phyloP scores from a whole-genome alignment of 2,888 invertebrate species.

The Laspeyria flexula region DNA sequence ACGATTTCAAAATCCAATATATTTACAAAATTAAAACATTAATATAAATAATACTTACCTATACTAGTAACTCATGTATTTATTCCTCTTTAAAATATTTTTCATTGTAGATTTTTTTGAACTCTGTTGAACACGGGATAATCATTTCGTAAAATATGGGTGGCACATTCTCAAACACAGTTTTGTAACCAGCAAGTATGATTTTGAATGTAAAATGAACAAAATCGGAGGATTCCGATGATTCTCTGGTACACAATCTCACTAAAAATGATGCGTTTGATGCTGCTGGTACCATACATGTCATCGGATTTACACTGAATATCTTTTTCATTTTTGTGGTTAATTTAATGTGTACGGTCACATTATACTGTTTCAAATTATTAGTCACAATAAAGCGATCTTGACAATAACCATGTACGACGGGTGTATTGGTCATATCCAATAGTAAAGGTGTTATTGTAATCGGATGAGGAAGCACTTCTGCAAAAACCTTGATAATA shows the following conservation, averaged over 20 bases:
- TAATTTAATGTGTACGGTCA: slow-evolving; percentile 61
- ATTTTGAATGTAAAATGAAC: slow-evolving; percentile 73
- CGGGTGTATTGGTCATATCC: slow-evolving; percentile 64
- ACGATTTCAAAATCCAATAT: no score
- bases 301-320: slow-evolving; percentile 62
- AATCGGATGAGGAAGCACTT: slow-evolving; percentile 69
- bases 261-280: slow-evolving; percentile 54
- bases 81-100: slow-evolving; percentile 48
- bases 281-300: slow-evolving; percentile 49
- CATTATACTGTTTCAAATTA: slow-evolving; percentile 57
- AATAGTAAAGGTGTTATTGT: slow-evolving; percentile 62
- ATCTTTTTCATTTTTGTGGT: slow-evolving; percentile 68
- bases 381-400: slow-evolving; percentile 62
- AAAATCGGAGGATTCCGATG: slow-evolving; percentile 41
- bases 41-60: no score
- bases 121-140: slow-evolving; percentile 61
- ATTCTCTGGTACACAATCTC: slow-evolving; percentile 55
- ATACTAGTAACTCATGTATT: background rate
- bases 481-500: slow-evolving; percentile 62
- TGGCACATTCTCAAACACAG: slow-evolving; percentile 61
- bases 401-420: slow-evolving; percentile 63
- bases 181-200: slow-evolving; percentile 53
- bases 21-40: no score
- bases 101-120: slow-evolving; percentile 55
- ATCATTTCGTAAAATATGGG: slow-evolving; percentile 73